phyloP scores from a whole-genome alignment of 2,797 vertebrate genomes.

The Orientallactaga sibirica region DNA sequence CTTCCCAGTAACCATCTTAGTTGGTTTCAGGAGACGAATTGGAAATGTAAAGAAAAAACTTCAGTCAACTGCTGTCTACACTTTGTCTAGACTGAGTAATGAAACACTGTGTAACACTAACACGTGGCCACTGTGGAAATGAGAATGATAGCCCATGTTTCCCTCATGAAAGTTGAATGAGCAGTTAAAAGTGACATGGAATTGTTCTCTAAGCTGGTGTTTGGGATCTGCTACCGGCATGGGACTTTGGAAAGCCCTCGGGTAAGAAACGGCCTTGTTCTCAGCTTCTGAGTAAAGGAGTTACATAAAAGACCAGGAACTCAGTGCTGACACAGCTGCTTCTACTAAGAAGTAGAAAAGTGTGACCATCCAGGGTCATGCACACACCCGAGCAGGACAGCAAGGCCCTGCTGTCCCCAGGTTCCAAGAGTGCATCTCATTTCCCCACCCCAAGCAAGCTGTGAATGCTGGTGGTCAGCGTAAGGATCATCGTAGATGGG shows the following conservation, averaged over 20 bases:
- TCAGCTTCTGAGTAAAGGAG: background rate
- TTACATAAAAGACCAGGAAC: background rate
- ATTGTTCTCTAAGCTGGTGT: background rate
- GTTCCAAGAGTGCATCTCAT: background rate
- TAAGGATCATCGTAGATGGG: background rate
- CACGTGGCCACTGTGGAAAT: background rate
- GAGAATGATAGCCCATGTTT: background rate
- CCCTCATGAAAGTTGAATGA: background rate
- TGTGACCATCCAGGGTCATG: fast-evolving
- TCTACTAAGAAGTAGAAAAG: background rate
- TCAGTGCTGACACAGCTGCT: background rate
- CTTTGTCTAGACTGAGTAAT: background rate
- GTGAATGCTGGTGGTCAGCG: background rate
- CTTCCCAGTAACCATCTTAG: background rate
- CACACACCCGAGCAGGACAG: background rate
- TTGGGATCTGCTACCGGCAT: background rate
- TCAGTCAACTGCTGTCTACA: background rate
- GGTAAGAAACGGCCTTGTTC: conserved; percentile 2
- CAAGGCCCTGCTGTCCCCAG: too few relatives aligned
- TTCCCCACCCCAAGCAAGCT: background rate
- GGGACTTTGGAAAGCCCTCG: conserved; percentile 26
- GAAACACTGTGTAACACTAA: too few relatives aligned
- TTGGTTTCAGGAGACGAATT: background rate
- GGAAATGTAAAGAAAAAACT: conserved; percentile 2
- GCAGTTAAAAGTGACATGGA: background rate